phyloP scores from a whole-genome alignment of 2,113 vertebrate species.

The Actenoides lindsayi region DNA sequence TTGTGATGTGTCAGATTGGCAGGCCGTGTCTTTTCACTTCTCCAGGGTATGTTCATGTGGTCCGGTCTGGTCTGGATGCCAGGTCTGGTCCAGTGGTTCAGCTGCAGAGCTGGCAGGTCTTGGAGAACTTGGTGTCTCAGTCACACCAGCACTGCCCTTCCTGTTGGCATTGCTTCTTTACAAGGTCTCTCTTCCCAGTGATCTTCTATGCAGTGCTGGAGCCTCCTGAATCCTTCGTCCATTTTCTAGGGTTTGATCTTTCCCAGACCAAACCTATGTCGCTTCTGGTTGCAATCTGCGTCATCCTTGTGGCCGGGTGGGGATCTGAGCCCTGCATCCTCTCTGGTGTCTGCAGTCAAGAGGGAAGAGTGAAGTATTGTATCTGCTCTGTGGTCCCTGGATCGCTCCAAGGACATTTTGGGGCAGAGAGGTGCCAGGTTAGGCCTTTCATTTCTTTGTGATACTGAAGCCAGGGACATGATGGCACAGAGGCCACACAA shows the following conservation, averaged over 20 bases:
- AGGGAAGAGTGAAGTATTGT: neutral
- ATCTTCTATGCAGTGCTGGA: neutral
- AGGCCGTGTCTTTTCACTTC: neutral
- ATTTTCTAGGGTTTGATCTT: neutral
- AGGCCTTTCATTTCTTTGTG: neutral
- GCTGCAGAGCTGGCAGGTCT: neutral
- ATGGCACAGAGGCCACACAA: neutral
- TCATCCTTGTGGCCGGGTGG: neutral
- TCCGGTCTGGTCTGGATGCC: neutral
- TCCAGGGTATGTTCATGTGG: neutral
- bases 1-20: neutral
- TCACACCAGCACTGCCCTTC: neutral
- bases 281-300: neutral
- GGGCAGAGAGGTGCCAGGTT: neutral
- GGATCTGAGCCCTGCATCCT: neutral
- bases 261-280: neutral
- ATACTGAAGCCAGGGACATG: neutral
- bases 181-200: neutral
- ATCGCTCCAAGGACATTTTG: neutral
- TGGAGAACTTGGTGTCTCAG: neutral
- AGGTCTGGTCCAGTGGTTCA: neutral
- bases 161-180: neutral
- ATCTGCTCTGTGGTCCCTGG: neutral
- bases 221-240: neutral
- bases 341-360: neutral